These are phyloP conservation scores for Lasioglossum pauxillum DNA, from an alignment of 2,888 invertebrate species.

Conservation along the genomic window DNA sequence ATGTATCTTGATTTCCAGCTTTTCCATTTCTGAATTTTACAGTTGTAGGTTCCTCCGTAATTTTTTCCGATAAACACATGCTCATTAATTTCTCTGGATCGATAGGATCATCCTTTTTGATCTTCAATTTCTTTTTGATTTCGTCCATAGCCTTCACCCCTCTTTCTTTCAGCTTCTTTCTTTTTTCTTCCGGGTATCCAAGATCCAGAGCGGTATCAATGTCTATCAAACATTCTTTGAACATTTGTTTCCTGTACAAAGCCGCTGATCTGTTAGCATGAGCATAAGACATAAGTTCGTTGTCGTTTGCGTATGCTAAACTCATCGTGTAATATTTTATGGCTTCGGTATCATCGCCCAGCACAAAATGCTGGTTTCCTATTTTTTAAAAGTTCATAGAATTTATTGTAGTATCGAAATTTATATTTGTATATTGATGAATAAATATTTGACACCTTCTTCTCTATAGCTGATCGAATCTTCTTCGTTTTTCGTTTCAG, in stretches of 20 bases:
- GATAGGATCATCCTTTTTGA: conserved; percentile 37
- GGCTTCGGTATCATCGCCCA: conserved; percentile 80
- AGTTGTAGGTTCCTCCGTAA: conserved; percentile 2
- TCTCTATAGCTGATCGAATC: conserved; percentile 79
- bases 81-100: conserved; percentile 37
- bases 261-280: conserved; percentile 83
- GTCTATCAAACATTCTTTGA: conserved; percentile 81
- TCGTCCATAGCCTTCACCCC: conserved; percentile 78
- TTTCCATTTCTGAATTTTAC: conserved; percentile 53
- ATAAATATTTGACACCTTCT: conserved; percentile 75
- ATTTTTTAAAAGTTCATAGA: conserved; percentile 17
- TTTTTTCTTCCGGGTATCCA: conserved; percentile 81
- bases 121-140: conserved; percentile 64
- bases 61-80: conserved; percentile 38
- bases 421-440: background rate
- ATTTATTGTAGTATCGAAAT: conserved; percentile 8
- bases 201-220: conserved; percentile 78
- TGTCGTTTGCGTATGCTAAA: conserved; percentile 79
- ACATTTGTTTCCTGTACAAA: conserved; percentile 79
- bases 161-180: conserved; percentile 77
- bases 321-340: conserved; percentile 82
- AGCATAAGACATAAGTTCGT: conserved; percentile 80
- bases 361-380: conserved; percentile 82
- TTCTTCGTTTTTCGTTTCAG: conserved; percentile 78
- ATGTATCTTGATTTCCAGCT: conserved; percentile 1